phyloP scores from a whole-genome alignment of 2,797 vertebrate genomes.

The Urocyon cinereoargenteus region DNA sequence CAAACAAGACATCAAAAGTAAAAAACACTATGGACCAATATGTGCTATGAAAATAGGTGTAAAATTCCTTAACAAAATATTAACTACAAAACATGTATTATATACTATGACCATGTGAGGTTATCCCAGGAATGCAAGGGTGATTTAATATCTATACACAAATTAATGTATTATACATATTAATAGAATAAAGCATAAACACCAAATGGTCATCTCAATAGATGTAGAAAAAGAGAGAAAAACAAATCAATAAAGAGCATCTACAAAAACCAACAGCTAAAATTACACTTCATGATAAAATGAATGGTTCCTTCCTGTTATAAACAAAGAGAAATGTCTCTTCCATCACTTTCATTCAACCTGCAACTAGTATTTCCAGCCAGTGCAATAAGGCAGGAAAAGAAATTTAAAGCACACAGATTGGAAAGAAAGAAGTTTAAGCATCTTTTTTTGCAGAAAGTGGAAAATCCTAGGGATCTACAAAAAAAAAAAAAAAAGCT shows the following conservation, averaged over 20 bases:
- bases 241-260: neutral
- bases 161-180: neutral
- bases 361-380: neutral
- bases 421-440: neutral
- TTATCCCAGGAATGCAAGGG: neutral
- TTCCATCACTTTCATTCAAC: neutral
- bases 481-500: neutral
- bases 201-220: slow-evolving; percentile 10
- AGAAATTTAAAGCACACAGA: neutral
- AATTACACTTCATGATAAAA: neutral
- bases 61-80: slow-evolving; percentile 52
- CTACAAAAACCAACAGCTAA: neutral
- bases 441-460: neutral
- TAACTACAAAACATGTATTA: neutral
- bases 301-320: neutral
- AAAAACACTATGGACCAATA: neutral
- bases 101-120: neutral
- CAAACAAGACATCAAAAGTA: neutral
- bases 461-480: neutral
- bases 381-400: neutral
- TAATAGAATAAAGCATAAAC: slow-evolving; percentile 9
- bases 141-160: neutral
- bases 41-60: neutral
- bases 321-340: neutral
- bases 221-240: neutral